phyloP scores from a whole-genome alignment of 2,113 vertebrate genomes.

The Azemiops feae region DNA sequence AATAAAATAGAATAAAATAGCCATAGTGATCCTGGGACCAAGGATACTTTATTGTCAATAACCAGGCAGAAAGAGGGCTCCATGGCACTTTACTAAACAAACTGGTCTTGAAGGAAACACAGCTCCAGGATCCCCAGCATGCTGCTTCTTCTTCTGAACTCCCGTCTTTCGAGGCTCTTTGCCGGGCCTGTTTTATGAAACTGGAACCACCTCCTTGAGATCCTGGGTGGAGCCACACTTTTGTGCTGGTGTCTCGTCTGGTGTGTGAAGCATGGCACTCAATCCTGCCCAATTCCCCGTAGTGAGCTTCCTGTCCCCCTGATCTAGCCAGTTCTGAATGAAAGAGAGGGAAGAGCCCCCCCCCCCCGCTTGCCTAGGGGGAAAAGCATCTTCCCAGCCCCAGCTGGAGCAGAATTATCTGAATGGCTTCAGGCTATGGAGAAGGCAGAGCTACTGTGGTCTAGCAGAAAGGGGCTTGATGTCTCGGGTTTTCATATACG shows the following conservation, averaged over 20 bases:
- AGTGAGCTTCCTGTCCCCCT: not conserved
- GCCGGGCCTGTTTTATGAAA: not conserved
- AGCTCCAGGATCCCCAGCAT: not conserved
- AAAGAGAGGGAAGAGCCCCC: not conserved
- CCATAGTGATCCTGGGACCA: not conserved
- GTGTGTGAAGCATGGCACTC: not conserved
- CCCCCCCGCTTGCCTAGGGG: not conserved
- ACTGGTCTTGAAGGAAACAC: not conserved
- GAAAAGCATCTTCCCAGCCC: conserved; percentile 8
- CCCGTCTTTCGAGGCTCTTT: not conserved
- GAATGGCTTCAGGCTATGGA: conserved; percentile 25
- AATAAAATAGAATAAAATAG: not conserved
- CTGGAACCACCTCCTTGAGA: not conserved
- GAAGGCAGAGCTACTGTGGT: conserved; percentile 54
- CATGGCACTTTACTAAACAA: not conserved
- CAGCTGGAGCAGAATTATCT: not conserved
- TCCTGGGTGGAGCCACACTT: conserved; percentile 4
- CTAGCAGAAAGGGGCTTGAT: conserved; percentile 81
- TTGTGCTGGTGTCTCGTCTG: conserved; percentile 1
- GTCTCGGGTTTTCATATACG: conserved; percentile 90
- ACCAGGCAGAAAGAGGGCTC: conserved; percentile 6
- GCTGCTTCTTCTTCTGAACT: too few relatives aligned
- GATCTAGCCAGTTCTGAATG: not conserved
- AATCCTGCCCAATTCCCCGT: not conserved
- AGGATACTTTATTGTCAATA: conserved; percentile 24